phyloP scores from a whole-genome alignment of 2,113 vertebrate genomes.

The Nothocercus nigrocapillus region DNA sequence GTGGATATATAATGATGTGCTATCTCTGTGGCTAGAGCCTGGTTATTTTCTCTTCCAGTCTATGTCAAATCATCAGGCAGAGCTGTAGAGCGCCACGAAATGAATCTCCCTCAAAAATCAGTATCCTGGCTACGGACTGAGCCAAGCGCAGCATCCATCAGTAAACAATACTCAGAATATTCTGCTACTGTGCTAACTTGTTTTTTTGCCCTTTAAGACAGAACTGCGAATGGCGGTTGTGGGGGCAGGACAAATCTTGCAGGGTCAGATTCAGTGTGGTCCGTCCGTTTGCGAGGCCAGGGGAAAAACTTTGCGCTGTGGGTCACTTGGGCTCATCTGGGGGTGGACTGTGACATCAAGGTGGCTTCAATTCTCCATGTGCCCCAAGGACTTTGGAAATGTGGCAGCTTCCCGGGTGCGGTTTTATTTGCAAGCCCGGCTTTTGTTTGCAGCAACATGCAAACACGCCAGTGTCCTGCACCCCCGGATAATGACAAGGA shows the following conservation, averaged over 20 bases:
- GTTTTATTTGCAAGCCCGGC: background rate
- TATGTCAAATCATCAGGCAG: background rate
- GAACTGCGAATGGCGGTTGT: background rate
- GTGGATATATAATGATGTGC: background rate
- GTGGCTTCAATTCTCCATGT: background rate
- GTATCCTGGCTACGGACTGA: accelerated
- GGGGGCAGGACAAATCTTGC: accelerated
- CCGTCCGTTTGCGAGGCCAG: background rate
- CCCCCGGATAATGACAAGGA: slow-evolving; percentile 49
- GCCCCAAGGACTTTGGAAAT: background rate
- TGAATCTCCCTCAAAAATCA: background rate
- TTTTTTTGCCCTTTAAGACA: background rate
- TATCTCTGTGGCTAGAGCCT: background rate
- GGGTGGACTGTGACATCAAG: background rate
- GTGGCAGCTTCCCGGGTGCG: slow-evolving; percentile 15
- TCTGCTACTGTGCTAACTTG: background rate
- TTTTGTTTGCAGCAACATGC: slow-evolving; percentile 1
- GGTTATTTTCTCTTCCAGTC: background rate
- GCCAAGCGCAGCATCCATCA: background rate
- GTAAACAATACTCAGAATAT: background rate
- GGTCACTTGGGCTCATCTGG: background rate
- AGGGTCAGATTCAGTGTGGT: background rate
- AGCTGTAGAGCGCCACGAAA: background rate
- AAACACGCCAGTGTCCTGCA: slow-evolving; percentile 45
- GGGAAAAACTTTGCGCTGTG: background rate